Evolutionary conservation across 2,797 vertebrate genomes (phyloP).

Genomic region (Anas acuta): DNA sequence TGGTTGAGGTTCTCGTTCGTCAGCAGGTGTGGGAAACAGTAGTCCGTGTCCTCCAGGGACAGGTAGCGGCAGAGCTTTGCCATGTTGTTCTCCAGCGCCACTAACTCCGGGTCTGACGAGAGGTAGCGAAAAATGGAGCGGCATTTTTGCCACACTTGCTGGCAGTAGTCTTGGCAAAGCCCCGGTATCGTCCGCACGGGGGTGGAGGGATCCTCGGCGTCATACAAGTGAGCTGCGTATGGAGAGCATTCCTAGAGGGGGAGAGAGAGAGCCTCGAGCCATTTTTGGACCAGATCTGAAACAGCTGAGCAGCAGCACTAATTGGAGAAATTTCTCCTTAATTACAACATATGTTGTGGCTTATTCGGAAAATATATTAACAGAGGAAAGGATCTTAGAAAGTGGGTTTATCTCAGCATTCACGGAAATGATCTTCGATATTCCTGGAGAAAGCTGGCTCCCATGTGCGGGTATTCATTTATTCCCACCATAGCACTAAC

Average conservation of each 20-base stretch:
- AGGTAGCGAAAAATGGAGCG: slow-evolving; percentile 80
- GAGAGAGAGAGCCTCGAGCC: not conserved
- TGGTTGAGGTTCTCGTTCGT: slow-evolving; percentile 82
- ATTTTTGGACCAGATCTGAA: not conserved
- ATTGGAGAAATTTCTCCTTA: slow-evolving; percentile 16
- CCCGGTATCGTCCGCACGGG: slow-evolving; percentile 87
- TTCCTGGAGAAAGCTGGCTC: not conserved
- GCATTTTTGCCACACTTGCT: slow-evolving; percentile 85
- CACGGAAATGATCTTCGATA: not conserved
- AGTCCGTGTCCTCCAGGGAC: slow-evolving; percentile 87
- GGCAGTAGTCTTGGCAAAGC: slow-evolving; percentile 92
- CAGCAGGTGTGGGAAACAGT: slow-evolving; percentile 91
- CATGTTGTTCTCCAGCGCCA: slow-evolving; percentile 75
- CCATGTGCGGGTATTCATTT: not conserved
- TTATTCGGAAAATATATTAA: not conserved
- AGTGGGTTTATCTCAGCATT: not conserved
- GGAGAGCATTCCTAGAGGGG: slow-evolving; percentile 91
- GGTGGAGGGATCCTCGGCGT: slow-evolving; percentile 90
- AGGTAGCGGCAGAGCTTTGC: slow-evolving; percentile 83
- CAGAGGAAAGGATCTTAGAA: slow-evolving; percentile 7
- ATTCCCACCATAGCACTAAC: not conserved
- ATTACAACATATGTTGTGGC: not conserved
- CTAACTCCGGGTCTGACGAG: slow-evolving; percentile 79
- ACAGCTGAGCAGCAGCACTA: slow-evolving; percentile 14
- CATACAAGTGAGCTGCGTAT: slow-evolving; percentile 93